These are phyloP conservation scores for Phengaris arion DNA, from an alignment of 2,888 invertebrate genomes.

Conservation along the genomic window DNA sequence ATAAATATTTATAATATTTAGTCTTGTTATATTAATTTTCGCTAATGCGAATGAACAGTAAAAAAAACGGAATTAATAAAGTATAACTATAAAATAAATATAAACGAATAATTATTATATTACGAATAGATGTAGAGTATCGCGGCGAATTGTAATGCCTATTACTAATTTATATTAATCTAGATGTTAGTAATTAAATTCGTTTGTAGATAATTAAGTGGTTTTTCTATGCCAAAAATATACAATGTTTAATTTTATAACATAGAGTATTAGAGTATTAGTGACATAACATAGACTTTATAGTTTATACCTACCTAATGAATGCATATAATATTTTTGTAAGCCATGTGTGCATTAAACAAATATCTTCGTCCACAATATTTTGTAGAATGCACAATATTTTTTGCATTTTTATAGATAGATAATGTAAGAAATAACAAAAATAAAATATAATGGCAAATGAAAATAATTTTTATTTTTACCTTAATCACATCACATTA, in stretches of 20 bases:
- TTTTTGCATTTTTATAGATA: constrained; percentile 32
- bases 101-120: neutral
- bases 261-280: constrained; percentile 6
- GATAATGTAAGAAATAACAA: neutral
- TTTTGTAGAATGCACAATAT: constrained; percentile 28
- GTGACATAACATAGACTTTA: neutral
- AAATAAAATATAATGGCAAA: constrained; percentile 3
- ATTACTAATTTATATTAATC: constrained; percentile 26
- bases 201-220: neutral
- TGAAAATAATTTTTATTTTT: no score
- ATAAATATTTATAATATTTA: neutral
- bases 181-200: neutral
- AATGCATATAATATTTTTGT: constrained; percentile 19
- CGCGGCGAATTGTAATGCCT: constrained; percentile 8
- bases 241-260: neutral
- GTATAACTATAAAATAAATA: neutral
- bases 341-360: constrained; percentile 5
- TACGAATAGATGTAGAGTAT: neutral
- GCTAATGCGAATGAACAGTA: neutral
- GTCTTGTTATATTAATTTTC: neutral
- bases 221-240: constrained; percentile 32
- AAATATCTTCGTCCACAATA: constrained; percentile 23
- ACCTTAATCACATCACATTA: no score
- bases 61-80: neutral
- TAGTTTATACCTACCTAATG: no score